These are phyloP conservation scores for Rhingia campestris DNA, from an alignment of 2,888 invertebrate genomes.

Conservation along the genomic window DNA sequence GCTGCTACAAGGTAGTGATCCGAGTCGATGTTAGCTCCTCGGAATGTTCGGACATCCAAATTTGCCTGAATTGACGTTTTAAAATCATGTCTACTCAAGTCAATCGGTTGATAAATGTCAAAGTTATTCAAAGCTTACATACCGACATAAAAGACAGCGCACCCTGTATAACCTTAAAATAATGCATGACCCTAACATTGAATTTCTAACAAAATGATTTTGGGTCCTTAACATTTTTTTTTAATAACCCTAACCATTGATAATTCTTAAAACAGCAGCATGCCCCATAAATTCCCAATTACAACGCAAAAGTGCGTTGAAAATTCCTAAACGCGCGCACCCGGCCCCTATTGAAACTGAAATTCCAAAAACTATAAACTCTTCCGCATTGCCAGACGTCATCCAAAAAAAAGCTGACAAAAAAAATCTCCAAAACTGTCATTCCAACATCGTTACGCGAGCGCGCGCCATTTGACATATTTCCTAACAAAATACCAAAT, in stretches of 20 bases:
- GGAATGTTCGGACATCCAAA: no score
- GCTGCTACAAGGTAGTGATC: no score
- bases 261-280: constrained; percentile 7
- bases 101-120: no score
- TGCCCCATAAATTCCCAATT: constrained; percentile 54
- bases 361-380: constrained; percentile 50
- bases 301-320: constrained; percentile 30
- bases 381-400: constrained; percentile 70
- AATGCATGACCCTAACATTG: neutral
- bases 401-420: constrained; percentile 28
- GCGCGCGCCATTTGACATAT: constrained; percentile 71
- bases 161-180: no score
- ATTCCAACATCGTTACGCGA: constrained; percentile 25
- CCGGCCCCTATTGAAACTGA: constrained; percentile 45
- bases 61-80: no score
- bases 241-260: neutral
- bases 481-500: constrained; percentile 64
- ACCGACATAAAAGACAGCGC: no score
- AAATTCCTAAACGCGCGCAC: constrained; percentile 43
- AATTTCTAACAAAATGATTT: neutral
- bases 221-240: neutral
- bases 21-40: no score
- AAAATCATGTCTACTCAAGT: no score
- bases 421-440: constrained; percentile 21
- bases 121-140: no score